These are phyloP conservation scores for Drosophila eohydei DNA, from an alignment of 2,888 invertebrate genomes.

Conservation along the genomic window DNA sequence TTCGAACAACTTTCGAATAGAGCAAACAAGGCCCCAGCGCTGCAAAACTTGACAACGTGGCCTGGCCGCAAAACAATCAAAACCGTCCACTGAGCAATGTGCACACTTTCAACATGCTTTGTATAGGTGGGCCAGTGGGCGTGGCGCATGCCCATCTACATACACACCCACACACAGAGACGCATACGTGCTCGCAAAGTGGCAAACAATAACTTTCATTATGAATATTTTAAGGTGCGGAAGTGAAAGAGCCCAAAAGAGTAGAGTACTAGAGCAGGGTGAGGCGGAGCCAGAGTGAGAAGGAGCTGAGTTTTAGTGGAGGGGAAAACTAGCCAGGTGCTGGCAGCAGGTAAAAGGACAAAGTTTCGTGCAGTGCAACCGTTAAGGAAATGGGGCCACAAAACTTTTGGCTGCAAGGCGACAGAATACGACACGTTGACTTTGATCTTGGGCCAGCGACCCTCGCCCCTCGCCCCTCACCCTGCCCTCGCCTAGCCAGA, in stretches of 20 bases:
- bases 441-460: slow-evolving; percentile 66
- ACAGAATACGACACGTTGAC: slow-evolving; percentile 68
- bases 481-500: background rate
- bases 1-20: slow-evolving; percentile 38
- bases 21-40: slow-evolving; percentile 38
- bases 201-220: slow-evolving; percentile 77
- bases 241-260: slow-evolving; percentile 38
- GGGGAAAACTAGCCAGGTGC: slow-evolving; percentile 21
- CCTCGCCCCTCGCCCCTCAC: slow-evolving; percentile 9
- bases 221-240: slow-evolving; percentile 70
- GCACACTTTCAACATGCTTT: slow-evolving; percentile 30
- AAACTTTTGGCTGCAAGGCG: slow-evolving; percentile 64
- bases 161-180: background rate
- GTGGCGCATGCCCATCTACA: slow-evolving; percentile 31
- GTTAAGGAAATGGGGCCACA: slow-evolving; percentile 57
- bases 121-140: slow-evolving; percentile 36
- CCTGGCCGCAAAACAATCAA: slow-evolving; percentile 74
- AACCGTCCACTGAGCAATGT: slow-evolving; percentile 42
- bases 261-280: background rate
- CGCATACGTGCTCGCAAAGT: slow-evolving; percentile 26
- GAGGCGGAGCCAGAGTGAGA: too few relatives aligned
- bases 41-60: slow-evolving; percentile 51
- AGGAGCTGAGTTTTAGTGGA: background rate
- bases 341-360: slow-evolving; percentile 58
- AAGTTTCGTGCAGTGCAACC: slow-evolving; percentile 65